Base-by-base conservation (phyloP, 2,888 invertebrate species). In the Troides oblongomaculatus region DNA sequence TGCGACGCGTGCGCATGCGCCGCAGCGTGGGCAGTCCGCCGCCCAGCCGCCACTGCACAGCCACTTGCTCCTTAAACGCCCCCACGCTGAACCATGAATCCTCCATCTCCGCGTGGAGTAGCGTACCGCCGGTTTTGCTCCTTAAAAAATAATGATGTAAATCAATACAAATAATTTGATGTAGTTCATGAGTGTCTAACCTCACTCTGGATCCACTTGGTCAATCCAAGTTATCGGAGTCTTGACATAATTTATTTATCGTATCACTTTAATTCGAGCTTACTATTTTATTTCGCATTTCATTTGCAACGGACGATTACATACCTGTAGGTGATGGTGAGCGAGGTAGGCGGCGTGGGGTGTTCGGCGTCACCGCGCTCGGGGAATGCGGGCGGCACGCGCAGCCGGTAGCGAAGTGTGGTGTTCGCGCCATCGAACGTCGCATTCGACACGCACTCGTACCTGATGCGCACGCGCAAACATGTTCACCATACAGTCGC, bases 401-500 rank as follows among this genome's bases (percentile, higher is more conserved):
- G 86, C 77, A 95, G 93, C 69, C 84, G 80, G 85, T 96, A 97
- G 64, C 90, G 85, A 61, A 96, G 93, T 36, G 94, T 93, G 8
- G 94, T 94, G 78, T 94, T 94, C 72, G 93, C 92, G 12, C 97
- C 97, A 80, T 97, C 95, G 83, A 98, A 97, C 1, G 98, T 97
- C 64, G 96, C 96, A 84, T 97, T 97, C 0, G 97, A 95, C 61
- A 98, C 94, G 86, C 99, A 99, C 89, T 99, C 98, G 87, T 97
- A 98, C 14, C 90, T 89, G 73, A 36, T 14, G 25, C 63, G 4
- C 17, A 17, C 5, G n/a, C 53, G 17, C 5, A 53, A 53, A 53
- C 53, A 23, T 25, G 36, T 1, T 56, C 43, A 56, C 10, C 4
- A 62, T 21, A 56, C 58, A 3, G 30, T 17, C 58, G 12, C 39